These are phyloP conservation scores for Bos taurus DNA, from an alignment of 2,113 vertebrate species.

Conservation along the genomic window DNA sequence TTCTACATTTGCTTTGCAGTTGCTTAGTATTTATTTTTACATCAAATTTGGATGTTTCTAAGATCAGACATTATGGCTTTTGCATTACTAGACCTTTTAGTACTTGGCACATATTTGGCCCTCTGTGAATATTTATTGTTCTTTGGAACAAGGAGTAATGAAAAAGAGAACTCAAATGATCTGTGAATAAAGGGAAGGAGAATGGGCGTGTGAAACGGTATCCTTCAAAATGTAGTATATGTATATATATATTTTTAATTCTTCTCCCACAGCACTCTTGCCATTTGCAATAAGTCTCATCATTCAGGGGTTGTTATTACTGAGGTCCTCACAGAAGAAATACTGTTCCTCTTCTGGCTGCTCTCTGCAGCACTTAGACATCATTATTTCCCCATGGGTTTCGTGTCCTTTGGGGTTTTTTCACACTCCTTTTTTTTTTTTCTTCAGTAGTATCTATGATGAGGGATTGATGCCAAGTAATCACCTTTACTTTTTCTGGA, in stretches of 20 bases:
- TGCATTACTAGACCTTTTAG: background rate
- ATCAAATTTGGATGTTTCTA: background rate
- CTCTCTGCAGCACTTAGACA: conserved; percentile 21
- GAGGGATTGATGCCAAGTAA: conserved; percentile 49
- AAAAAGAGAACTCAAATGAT: conserved; percentile 29
- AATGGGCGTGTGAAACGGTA: background rate
- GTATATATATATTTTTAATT: background rate
- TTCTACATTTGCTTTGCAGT: background rate
- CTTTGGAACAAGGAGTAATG: background rate
- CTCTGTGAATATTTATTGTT: conserved; percentile 41
- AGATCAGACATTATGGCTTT: background rate
- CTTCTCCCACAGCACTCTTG: background rate
- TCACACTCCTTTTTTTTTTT: background rate
- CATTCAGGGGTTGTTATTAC: conserved; percentile 36
- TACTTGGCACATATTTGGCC: background rate
- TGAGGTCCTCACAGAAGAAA: conserved; percentile 47
- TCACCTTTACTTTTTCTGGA: conserved; percentile 37
- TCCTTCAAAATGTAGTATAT: background rate
- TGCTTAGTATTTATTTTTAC: background rate
- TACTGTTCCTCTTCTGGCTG: conserved; percentile 32
- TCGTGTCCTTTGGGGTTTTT: conserved; percentile 32
- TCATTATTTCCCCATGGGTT: conserved; percentile 44
- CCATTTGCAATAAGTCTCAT: conserved; percentile 25
- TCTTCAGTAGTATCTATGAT: conserved; percentile 29
- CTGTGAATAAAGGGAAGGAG: conserved; percentile 16